A percentile compares a stretch with the other conserved stretches of the same genome.
phyloP scores from a whole-genome alignment of 1,140 invertebrate genomes.

The Aphis craccivora region DNA sequence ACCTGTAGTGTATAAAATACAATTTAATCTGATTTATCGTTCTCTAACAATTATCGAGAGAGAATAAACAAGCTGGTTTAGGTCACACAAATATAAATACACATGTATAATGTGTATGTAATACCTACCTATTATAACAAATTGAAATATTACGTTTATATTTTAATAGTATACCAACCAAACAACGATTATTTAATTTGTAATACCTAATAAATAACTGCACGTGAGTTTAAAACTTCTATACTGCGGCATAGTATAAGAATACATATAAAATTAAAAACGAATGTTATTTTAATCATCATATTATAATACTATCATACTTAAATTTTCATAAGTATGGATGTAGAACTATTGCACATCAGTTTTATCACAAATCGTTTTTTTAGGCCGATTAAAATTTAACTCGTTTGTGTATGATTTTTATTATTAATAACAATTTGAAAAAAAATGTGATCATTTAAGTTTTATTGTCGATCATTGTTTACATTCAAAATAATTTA shows the following conservation, averaged over 20 bases:
- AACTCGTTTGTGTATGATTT: not conserved
- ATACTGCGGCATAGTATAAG: too few relatives aligned
- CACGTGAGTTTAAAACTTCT: not conserved
- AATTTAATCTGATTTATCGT: constrained; percentile 17
- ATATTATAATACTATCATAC: not conserved
- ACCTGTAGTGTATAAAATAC: not conserved
- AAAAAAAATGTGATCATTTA: too few relatives aligned
- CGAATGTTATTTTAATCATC: not conserved
- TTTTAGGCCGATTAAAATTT: not conserved
- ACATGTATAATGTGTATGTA: not conserved
- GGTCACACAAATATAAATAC: not conserved
- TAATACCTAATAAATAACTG: not conserved
- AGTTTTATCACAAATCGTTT: not conserved
- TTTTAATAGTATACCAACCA: not conserved
- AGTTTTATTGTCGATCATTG: too few relatives aligned
- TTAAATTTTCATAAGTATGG: not conserved
- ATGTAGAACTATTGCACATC: not conserved
- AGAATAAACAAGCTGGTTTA: not conserved
- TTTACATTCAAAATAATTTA: too few relatives aligned
- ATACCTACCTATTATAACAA: not conserved
- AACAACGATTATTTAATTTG: not conserved
- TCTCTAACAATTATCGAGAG: not conserved
- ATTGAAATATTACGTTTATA: not conserved
- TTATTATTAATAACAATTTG: too few relatives aligned
- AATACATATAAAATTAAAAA: not conserved